Evolutionary conservation across 2,888 invertebrate species (phyloP), one percentile per base, ranked within the genome.

Genomic region (Cetonia aurata): DNA sequence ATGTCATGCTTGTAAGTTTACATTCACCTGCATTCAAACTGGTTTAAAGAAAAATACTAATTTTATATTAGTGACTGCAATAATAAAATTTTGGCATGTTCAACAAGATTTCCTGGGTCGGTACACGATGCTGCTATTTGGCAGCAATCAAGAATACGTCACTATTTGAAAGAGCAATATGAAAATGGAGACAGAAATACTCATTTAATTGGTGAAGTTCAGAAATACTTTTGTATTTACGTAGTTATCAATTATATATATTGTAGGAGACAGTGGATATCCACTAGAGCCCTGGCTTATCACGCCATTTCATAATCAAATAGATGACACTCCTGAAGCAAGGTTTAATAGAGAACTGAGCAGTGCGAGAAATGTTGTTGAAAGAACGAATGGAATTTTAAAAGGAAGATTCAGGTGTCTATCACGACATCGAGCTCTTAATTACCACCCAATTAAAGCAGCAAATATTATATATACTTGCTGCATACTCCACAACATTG

Each of bases 331-430:
- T 12, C 67, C 74, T 3, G 75, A 76, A 70, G 74, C 59, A 25
- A 41, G 65, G 9, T 79, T 72, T 55, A 79, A 57, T 53, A 12
- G 13, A 12, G 44, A 19, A 2, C 79, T 78, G 44, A 44, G 56
- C 0, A 42, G 6, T 13, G 69, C 77, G 0, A 71, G 79, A 33
- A 78, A 77, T 2, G 12, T 44, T 0, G 75, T 78, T 3, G 77
- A 79, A 69, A 74, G 77, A 37, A 74, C 74, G 0, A 75, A 75
- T 73, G 77, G 75, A 0, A 37, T 74, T 9, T 19, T 77, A 19
- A 79, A 79, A 69, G 75, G 74, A 25, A 59, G 77, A 12, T 80
- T 77, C 76, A 69, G 79, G 4, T 79, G 79, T 57, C 33, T 77
- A 1, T 55, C 62, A 25, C 77, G 75, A 60, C 74, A 79, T 41